Evolutionary conservation across 2,113 vertebrate genomes (phyloP), one percentile per base, ranked within the genome.

Genomic region (Dicrurus megarhynchus): DNA sequence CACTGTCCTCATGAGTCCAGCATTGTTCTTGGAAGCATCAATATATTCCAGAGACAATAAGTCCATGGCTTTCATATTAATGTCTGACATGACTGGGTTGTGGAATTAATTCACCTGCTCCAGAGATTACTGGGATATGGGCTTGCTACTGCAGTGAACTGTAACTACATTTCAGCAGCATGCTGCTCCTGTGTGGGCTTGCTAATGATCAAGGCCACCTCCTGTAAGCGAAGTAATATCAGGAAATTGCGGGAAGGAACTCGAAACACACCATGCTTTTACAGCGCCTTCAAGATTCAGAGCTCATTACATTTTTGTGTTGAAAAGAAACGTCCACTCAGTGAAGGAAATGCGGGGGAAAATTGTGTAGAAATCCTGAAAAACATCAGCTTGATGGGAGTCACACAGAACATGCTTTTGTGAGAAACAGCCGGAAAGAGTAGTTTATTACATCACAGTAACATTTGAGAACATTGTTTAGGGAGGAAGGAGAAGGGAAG

Each of bases 31-130:
- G 63, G 75, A 93, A 93, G 22, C 52, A 20, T 20, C 7, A 67
- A 20, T 84, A 8, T 84, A 52, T 88, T 77, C 64, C 69, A 57
- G 42, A 88, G 63, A 80, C 8, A 1, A 7, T 70, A 85, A 90
- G 35, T 84, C 82, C 6, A 1, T 69, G 61, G 60, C 49, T 93
- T 93, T 93, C 41, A 5, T 69, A 37, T 74, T 81, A 77, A 60
- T 78, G 55, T 55, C 56, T 92, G 68, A 44, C 13, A 41, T 69
- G 68, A n/a, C 28, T 90, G 52, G 8, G 28, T 71, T 68, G 32
- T 78, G 49, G 80, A 76, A 76, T 49, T 91, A 82, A 81, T 92
- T 95, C 88, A 89, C 80, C 68, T 92, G 77, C 85, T 92, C 60
- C 52, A 90, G 68, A 84, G 87, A 57, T 81, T 19, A 27, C 63